Evolutionary conservation across 2,113 vertebrate species (phyloP), one percentile per base, ranked within the genome.

Genomic region (Poeciliopsis prolifica): DNA sequence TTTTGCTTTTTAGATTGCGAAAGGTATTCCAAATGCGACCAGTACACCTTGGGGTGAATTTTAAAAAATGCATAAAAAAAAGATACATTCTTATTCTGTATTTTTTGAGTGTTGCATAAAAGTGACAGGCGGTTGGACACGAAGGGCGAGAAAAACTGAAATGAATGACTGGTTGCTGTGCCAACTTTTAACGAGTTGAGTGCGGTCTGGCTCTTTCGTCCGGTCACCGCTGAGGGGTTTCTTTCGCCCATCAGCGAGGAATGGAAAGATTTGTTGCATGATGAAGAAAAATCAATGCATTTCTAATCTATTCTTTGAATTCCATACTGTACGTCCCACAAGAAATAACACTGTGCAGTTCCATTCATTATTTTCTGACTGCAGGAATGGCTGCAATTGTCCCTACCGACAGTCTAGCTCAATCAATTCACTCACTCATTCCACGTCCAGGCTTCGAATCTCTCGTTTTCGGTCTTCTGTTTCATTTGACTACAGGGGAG

Each of bases 401-500:
- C 62, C 48, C 40, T 51, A 40, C 30, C 70, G 54, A 86, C 70
- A 40, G 65, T 37, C 63, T 24, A 51, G 24, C 62, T 15, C 40
- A 78, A 63, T 69, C 30, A 69, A 82, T 74, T 61, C 69, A n/a
- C 26, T 17, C 61, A 40, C 22, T 72, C 65, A 3, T 61, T 14
- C 17, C 30, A 67, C 26, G 26, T 70, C 35, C 65, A 77, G 80
- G 63, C 63, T 61, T 30, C 40, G 69, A 13, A 44, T 68, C 42
- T 76, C 37, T 67, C 35, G 3, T 51, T 65, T 66, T 72, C 61
- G 11, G 35, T 65, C 0, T 33, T 58, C 62, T 77, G 31, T 82
- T 77, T 62, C 87, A 69, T 79, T 73, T 78, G 67, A 88, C 75
- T 19, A 63, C 60, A 35, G 66, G 64, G 22, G 26, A 82, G 26